Percentiles rank a stretch among this genome's conserved stretches.
phyloP scores from a whole-genome alignment of 2,797 vertebrate species.

The Cheirogaleus major region DNA sequence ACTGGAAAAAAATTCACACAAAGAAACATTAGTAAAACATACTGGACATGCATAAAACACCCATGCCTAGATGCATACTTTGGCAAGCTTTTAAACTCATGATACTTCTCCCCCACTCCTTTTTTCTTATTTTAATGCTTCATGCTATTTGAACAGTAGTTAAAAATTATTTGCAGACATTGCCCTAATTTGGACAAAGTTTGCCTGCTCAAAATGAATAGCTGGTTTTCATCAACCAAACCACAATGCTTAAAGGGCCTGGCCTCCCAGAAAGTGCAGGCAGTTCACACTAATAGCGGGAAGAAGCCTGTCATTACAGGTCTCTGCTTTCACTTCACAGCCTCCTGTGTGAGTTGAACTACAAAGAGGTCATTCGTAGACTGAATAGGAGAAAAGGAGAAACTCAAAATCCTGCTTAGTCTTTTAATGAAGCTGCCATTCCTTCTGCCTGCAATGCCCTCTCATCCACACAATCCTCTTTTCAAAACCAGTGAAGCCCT shows the following conservation, averaged over 20 bases:
- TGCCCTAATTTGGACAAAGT: constrained; percentile 10
- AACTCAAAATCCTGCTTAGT: neutral
- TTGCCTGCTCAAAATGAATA: neutral
- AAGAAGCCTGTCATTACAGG: neutral
- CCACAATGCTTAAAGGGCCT: neutral
- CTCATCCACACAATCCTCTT: neutral
- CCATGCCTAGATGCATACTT: neutral
- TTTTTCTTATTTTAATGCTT: neutral
- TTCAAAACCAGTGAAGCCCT: neutral
- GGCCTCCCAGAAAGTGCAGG: neutral
- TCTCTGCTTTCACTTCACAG: neutral
- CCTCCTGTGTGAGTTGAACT: neutral
- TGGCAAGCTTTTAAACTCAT: constrained; percentile 9
- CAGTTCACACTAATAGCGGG: neutral
- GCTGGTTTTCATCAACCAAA: constrained; percentile 16
- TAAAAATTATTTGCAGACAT: constrained; percentile 28
- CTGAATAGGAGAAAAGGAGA: neutral
- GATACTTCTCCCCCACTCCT: neutral
- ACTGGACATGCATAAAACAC: neutral
- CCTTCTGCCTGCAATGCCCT: neutral
- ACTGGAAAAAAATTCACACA: neutral
- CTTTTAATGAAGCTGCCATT: neutral
- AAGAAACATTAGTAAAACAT: constrained; percentile 42
- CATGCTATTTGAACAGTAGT: neutral
- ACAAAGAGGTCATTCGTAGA: neutral